Conservation (phyloP, 2,113 vertebrate genomes). For the Scolopax mira region DNA sequence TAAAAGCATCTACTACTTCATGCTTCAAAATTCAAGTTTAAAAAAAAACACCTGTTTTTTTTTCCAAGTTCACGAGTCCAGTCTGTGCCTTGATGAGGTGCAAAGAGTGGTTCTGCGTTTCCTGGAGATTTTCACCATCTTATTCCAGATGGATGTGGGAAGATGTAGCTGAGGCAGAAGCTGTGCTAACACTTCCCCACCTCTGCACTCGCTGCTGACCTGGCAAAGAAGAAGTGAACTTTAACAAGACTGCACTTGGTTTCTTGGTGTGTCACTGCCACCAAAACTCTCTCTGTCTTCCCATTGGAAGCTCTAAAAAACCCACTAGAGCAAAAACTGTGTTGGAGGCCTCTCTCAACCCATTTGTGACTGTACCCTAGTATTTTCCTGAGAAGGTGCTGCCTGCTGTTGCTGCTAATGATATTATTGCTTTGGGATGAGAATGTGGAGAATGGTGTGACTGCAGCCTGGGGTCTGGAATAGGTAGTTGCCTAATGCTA, state of each 20-base stretch:
- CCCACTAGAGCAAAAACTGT: neutral
- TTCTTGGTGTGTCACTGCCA: neutral
- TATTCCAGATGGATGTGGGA: neutral
- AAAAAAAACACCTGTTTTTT: neutral
- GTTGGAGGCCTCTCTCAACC: neutral
- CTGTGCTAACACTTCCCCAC: neutral
- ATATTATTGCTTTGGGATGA: neutral
- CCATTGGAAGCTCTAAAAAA: neutral
- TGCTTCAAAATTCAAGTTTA: neutral
- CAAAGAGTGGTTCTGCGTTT: neutral
- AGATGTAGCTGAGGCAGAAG: neutral
- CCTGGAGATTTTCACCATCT: neutral
- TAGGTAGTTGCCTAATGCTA: neutral
- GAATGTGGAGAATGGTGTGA: neutral
- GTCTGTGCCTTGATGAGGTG: neutral
- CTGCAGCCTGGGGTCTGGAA: neutral
- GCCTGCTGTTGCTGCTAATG: neutral
- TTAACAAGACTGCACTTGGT: neutral
- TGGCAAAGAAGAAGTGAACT: neutral
- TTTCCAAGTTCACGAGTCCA: neutral
- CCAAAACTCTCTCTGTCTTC: neutral
- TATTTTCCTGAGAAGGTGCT: neutral
- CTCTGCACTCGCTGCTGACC: neutral
- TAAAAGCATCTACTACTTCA: neutral
- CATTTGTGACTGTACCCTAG: neutral